Evolutionary conservation across 1,140 invertebrate genomes (phyloP), one percentile per base, ranked within the genome.

Genomic region (Macrobrachium nipponense): DNA sequence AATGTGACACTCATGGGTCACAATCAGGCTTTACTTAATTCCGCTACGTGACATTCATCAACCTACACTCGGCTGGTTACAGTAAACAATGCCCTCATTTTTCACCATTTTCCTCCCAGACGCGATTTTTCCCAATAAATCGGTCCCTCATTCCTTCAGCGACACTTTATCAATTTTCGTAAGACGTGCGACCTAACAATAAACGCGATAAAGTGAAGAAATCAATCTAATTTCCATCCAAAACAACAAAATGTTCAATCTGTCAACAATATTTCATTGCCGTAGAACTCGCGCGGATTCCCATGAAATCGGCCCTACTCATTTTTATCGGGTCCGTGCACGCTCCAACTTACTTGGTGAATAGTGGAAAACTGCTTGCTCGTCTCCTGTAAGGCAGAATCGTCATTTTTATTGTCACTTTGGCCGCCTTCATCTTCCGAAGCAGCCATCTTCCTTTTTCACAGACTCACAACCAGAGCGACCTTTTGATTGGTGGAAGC

Each of bases 371-470:
- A 87, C 61, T 87, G 79, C 62, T 81, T 87, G 85, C 85, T 82
- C 20, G 85, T 87, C 85, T 87, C 85, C 43, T 81, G 79, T 81
- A 72, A 58, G 23, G 80, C 79, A 81, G 79, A 66, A 66, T 87
- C 85, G 62, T 87, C 79, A 66, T 87, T 87, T 87, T 87, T 87
- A 66, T 27, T 87, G 77, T 87, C 85, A 87, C 85, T 87, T 80
- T 87, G 85, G 60, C 85, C 62, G 23, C 61, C 79, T 70, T 87
- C 85, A 76, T 87, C 85, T 27, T 87, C 80, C 85, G 85, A 75
- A 80, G 85, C 85, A 82, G 85, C 85, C 85, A 87, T 87, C 85
- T 87, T 87, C 79, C 79, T 80, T 75, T 64, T 78, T 75, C 72
- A 62, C 66, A 59, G 51, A 61, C 72, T 27, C 81, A 66, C 81